phyloP scores from a whole-genome alignment of 2,888 invertebrate genomes.

The Chorisops tibialis region DNA sequence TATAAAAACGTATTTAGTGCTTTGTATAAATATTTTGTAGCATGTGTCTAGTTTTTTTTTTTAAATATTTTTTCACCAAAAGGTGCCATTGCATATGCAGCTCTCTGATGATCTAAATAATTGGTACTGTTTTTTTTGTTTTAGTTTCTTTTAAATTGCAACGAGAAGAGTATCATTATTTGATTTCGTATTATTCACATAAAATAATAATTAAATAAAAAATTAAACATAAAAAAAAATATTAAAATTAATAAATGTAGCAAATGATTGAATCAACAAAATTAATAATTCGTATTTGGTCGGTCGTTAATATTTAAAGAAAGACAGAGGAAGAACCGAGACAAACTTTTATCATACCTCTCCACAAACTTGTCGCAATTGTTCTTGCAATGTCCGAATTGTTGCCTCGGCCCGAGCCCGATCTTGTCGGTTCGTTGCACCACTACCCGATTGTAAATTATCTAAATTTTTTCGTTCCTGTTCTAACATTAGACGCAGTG shows the following conservation, averaged over 20 bases:
- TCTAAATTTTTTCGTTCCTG: slow-evolving; percentile 80
- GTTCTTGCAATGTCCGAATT: slow-evolving; percentile 50
- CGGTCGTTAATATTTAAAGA: not conserved
- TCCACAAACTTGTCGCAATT: slow-evolving; percentile 50
- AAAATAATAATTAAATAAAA: not conserved
- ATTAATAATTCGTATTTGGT: not conserved
- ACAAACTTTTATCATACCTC: slow-evolving; percentile 44
- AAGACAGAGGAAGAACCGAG: not conserved
- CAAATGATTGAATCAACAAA: slow-evolving; percentile 5
- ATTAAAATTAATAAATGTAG: too few species aligned
- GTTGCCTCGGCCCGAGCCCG: slow-evolving; percentile 46
- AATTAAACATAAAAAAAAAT: too few species aligned
- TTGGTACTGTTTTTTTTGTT: too few species aligned
- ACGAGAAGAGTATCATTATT: too few species aligned
- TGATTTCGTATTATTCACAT: slow-evolving; percentile 14
- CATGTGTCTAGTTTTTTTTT: too few species aligned
- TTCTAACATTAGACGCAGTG: slow-evolving; percentile 85
- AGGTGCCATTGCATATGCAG: too few species aligned
- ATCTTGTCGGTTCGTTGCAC: slow-evolving; percentile 43
- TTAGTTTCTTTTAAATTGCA: too few species aligned
- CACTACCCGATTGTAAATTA: slow-evolving; percentile 58
- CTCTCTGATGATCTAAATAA: too few species aligned
- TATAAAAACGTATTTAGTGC: too few species aligned
- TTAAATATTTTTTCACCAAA: too few species aligned
- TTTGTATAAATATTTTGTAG: too few species aligned